Evolutionary conservation across 2,888 invertebrate genomes (phyloP), one percentile per base, ranked within the genome.

Genomic region (Maniola hyperantus): DNA sequence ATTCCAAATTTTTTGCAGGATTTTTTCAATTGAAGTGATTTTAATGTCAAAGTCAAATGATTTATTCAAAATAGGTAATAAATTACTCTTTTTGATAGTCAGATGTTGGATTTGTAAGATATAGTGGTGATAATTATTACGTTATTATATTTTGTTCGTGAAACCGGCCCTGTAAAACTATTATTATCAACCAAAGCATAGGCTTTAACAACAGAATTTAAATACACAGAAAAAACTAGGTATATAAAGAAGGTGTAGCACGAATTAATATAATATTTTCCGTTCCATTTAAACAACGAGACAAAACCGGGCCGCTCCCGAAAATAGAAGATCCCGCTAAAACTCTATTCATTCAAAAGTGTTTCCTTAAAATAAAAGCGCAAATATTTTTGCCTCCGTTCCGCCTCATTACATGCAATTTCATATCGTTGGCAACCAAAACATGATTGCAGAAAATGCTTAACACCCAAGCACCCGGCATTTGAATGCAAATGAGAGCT

Each of bases 381-480:
- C 64, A 66, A 68, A 66, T 71, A 66, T 66, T 62, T 39, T 66
- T 63, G 61, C 66, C 66, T 71, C 62, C 62, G 10, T 42, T 68
- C 61, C 64, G 39, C 62, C 66, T 69, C 64, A 66, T 72, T 72
- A 72, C 67, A 58, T 70, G 65, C 66, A 66, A 68, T 70, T 72
- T 67, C 66, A 69, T 68, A 71, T 66, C 67, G 71, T 65, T 67
- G 64, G 67, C 68, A 67, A 68, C 66, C 67, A 65, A 64, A 71
- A 71, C 69, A 69, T 66, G 71, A 69, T 71, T 69, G 67, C 66
- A 67, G 66, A 69, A 67, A 69, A 69, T 71, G 69, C 67, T 71
- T 69, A 68, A 71, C 64, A 69, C 67, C 65, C 68, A 64, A 61
- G 64, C 64, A 51, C 51, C 66, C 68, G 63, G 66, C 66, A 68